These are phyloP conservation scores for Leptosomus discolor DNA, from an alignment of 2,113 vertebrate species.

Conservation along the genomic window DNA sequence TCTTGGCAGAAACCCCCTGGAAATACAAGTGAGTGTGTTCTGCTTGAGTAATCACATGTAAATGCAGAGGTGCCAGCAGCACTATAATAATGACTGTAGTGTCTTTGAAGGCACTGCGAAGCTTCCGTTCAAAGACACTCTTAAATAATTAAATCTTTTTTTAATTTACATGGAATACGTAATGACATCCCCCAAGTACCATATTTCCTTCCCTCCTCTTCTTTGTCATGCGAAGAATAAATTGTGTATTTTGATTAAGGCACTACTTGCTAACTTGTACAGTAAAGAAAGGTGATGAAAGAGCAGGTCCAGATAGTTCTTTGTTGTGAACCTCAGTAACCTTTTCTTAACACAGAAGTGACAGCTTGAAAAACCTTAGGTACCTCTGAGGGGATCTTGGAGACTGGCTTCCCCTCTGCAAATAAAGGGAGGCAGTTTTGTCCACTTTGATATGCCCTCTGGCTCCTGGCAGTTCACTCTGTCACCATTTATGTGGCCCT, in stretches of 20 bases:
- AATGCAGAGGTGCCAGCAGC: not conserved
- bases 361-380: not conserved
- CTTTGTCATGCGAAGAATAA: not conserved
- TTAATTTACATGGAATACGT: not conserved
- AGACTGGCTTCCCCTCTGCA: not conserved
- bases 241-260: not conserved
- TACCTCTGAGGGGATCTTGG: not conserved
- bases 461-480: not conserved
- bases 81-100: not conserved
- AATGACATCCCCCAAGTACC: not conserved
- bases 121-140: not conserved
- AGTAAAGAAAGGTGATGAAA: not conserved
- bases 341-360: not conserved
- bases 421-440: not conserved
- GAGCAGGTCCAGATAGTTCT: not conserved
- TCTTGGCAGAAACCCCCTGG: not conserved
- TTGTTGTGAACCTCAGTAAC: not conserved
- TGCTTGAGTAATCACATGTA: constrained; percentile 7
- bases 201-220: constrained; percentile 15
- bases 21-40: not conserved
- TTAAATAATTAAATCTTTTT: constrained; percentile 34
- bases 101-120: constrained; percentile 40
- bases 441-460: not conserved
- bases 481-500: not conserved
- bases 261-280: not conserved